Percentiles rank a stretch among this genome's conserved stretches.
Conservation (phyloP, 2,113 vertebrate genomes). For the Dicerorhinus sumatrensis region DNA sequence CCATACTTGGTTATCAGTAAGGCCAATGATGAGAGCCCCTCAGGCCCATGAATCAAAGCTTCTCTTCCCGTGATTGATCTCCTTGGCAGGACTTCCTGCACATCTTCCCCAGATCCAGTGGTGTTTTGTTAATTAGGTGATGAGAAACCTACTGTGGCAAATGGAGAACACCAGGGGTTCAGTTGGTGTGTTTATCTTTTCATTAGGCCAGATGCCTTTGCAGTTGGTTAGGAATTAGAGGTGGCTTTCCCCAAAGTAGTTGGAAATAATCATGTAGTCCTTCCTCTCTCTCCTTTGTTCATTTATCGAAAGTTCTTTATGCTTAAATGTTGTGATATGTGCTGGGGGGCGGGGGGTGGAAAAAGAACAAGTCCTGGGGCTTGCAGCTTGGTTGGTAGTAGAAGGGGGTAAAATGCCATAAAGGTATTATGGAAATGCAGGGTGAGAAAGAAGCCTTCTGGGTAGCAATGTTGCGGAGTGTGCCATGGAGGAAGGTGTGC, state of each 20-base stretch:
- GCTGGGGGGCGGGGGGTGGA: neutral
- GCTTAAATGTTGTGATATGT: too few species aligned
- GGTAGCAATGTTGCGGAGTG: neutral
- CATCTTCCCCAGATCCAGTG: neutral
- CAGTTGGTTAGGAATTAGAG: neutral
- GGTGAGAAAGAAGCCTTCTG: neutral
- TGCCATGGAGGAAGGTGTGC: neutral
- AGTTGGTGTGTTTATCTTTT: neutral
- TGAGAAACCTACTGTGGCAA: neutral
- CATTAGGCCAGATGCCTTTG: neutral
- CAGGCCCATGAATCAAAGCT: neutral
- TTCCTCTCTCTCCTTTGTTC: neutral
- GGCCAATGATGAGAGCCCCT: neutral
- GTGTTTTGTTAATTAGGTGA: neutral
- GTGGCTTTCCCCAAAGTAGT: neutral
- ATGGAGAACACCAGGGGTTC: neutral
- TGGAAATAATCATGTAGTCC: neutral
- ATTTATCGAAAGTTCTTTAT: neutral
- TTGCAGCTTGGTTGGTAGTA: neutral
- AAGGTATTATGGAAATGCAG: accelerated
- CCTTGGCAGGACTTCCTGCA: neutral
- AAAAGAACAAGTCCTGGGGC: too few species aligned
- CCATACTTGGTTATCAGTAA: neutral
- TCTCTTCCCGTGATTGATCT: neutral
- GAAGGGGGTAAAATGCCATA: neutral